Conservation (phyloP, 2,888 invertebrate genomes). For the Phlogophora meticulosa region DNA sequence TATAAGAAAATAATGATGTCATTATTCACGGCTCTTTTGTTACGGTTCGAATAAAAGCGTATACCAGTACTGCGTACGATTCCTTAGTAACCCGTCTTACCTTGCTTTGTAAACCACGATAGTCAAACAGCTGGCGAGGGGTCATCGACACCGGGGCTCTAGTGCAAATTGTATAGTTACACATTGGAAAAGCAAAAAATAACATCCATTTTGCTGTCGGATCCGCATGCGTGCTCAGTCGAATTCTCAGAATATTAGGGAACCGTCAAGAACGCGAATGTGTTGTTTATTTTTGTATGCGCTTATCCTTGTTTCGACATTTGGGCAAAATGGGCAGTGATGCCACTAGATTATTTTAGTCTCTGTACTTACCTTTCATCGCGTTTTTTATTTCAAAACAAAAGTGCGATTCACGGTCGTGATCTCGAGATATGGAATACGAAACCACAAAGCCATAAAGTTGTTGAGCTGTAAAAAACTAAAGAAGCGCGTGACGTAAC, state of each 20-base stretch:
- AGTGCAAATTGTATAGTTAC: constrained; percentile 89
- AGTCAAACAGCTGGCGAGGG: constrained; percentile 89
- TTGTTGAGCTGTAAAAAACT: constrained; percentile 52
- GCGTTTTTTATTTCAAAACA: constrained; percentile 47
- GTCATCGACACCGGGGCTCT: constrained; percentile 85
- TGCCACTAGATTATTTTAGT: constrained; percentile 49
- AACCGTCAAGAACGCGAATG: constrained; percentile 78
- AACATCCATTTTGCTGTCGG: constrained; percentile 80
- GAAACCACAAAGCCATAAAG: constrained; percentile 46
- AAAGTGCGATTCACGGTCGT: constrained; percentile 28
- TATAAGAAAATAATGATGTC: constrained; percentile 86
- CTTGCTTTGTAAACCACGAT: constrained; percentile 81
- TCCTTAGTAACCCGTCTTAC: constrained; percentile 84
- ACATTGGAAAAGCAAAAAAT: constrained; percentile 85
- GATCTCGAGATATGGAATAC: constrained; percentile 46
- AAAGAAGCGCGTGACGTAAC: constrained; percentile 51
- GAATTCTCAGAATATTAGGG: constrained; percentile 77
- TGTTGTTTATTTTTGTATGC: constrained; percentile 68
- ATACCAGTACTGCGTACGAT: constrained; percentile 83
- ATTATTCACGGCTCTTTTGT: constrained; percentile 89
- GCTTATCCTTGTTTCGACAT: constrained; percentile 71
- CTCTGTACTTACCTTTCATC: constrained; percentile 29
- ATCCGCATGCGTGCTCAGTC: constrained; percentile 75
- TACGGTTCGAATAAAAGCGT: constrained; percentile 83
- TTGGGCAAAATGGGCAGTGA: constrained; percentile 42